These are phyloP conservation scores for Rhabdomys pumilio DNA, from an alignment of 2,797 vertebrate genomes.

Conservation along the genomic window DNA sequence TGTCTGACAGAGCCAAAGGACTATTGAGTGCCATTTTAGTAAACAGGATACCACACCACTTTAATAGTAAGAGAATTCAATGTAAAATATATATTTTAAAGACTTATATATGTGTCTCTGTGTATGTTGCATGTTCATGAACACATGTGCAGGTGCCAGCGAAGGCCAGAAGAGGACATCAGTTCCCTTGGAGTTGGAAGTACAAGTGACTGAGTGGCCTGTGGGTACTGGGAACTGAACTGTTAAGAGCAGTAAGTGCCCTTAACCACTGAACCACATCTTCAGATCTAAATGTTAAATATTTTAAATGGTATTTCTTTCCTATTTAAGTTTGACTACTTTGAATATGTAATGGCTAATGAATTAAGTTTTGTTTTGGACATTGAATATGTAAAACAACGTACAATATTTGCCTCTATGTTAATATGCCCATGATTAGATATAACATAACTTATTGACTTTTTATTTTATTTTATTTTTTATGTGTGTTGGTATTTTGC, in stretches of 20 bases:
- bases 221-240: background rate
- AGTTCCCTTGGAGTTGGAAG: background rate
- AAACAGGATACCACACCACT: background rate
- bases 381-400: background rate
- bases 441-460: background rate
- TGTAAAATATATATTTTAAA: background rate
- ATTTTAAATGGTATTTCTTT: constrained; percentile 14
- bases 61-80: constrained; percentile 3
- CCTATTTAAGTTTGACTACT: constrained; percentile 31
- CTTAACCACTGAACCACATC: background rate
- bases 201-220: background rate
- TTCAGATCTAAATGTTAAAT: background rate
- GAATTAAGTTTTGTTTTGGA: background rate
- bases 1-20: background rate
- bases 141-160: background rate
- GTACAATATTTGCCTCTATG: background rate
- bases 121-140: background rate
- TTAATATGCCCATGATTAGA: background rate
- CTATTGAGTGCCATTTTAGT: background rate
- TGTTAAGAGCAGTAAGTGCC: background rate
- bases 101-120: background rate
- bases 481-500: background rate
- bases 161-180: background rate
- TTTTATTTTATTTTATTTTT: background rate
- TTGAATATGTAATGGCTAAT: background rate